Base-by-base conservation (phyloP, 2,888 invertebrate species). In the Trichogramma dendrolimi region DNA sequence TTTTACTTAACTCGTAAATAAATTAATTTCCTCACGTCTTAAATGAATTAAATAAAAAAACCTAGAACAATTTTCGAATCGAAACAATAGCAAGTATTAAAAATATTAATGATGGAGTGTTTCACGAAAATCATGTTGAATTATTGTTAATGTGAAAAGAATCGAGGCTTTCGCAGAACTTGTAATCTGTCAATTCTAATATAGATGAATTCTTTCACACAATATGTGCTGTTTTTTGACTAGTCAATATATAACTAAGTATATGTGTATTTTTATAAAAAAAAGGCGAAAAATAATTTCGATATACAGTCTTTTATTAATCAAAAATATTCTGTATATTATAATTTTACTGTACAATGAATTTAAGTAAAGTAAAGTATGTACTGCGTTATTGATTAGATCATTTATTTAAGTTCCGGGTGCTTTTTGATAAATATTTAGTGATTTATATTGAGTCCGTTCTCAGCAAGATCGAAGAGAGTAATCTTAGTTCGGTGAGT, bases 241-340 rank as follows among this genome's bases (percentile, higher is more conserved):
- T 77, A 77, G 77, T 77, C 77, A 77, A 70, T 76, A 75, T 68
- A 27, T 58, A 65, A 57, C 73, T 73, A 75, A 74, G 71, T 72
- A 68, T 74, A 73, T 77, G 73, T 76, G 75, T 75, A 73, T 77
- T 76, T 75, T 75, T 74, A 77, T 62, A 64, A 65, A 55, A 60
- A 49, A 56, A 62, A 67, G 67, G 41, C 42, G 58, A 62, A 69
- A 57, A 51, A 70, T 70, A 69, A 70, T 52, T 66, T 61, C 59
- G 70, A 63, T 71, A 72, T 70, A 69, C 70, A 70, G 67, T 69
- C 54, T 62, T 62, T 63, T 66, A 59, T 57, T 69, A 62, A 66
- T 69, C 60, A 53, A 47, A 55, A 51, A 47, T 43, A 43, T 49
- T 8, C 10, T 56, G 44, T 41, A 8, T 44, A 43, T 49, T 54